phyloP scores from a whole-genome alignment of 2,888 invertebrate species.

The Unio pictorum region DNA sequence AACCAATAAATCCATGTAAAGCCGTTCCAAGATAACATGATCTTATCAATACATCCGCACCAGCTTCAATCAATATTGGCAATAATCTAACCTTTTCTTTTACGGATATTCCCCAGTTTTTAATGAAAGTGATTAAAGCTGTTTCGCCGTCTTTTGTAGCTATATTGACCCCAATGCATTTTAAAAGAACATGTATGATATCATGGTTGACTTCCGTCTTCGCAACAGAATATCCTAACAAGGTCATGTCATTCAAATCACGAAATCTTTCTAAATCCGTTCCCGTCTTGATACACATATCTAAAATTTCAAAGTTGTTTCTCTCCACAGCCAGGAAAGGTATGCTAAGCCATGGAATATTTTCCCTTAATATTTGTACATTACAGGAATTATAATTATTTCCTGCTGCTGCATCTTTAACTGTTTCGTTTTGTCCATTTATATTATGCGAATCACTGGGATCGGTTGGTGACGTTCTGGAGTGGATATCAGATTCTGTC shows the following conservation, averaged over 20 bases:
- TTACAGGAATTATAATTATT: no score
- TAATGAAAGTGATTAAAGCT: neutral
- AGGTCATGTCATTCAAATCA: neutral
- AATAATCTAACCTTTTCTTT: neutral
- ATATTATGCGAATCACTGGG: no score
- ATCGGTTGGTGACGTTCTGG: no score
- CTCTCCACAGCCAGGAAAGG: conserved; percentile 3
- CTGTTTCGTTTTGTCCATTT: no score
- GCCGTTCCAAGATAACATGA: neutral
- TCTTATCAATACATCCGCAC: neutral
- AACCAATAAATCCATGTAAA: neutral
- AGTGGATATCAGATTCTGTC: no score
- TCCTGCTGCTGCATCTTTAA: no score
- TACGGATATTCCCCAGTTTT: neutral
- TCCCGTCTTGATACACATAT: conserved; percentile 2
- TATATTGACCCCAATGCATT: neutral
- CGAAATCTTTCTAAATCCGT: conserved; percentile 3
- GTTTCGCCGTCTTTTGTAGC: neutral
- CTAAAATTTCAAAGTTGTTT: conserved; percentile 3
- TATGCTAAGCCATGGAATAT: conserved; percentile 1
- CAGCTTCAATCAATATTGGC: conserved; percentile 1
- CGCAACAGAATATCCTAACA: neutral
- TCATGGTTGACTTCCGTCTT: neutral
- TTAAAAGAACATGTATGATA: neutral
- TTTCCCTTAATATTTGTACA: neutral